These are phyloP conservation scores for Metridium senile DNA, from an alignment of 92 coral and sea anemone species.

Conservation along the genomic window DNA sequence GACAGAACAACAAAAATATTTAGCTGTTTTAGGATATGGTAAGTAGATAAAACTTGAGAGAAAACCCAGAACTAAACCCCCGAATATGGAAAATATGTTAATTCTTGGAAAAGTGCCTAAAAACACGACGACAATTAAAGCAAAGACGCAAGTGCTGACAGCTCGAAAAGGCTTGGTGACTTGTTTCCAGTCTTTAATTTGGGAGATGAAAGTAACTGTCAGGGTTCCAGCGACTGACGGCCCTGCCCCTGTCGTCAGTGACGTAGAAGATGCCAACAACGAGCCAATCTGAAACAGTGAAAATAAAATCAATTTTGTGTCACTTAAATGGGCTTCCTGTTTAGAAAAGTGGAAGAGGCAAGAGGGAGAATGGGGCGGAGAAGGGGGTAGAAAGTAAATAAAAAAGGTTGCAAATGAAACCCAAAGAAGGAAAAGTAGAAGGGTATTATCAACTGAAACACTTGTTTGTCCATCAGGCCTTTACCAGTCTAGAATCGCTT, in stretches of 20 bases:
- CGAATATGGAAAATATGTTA: conserved; percentile 39
- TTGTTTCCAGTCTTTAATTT: conserved; percentile 21
- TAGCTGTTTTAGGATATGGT: neutral
- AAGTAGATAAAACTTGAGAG: conserved; percentile 19
- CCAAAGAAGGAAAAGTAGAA: no score
- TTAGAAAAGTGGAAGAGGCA: neutral
- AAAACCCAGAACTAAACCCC: conserved; percentile 48
- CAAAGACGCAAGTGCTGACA: neutral
- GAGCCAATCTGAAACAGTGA: conserved; percentile 28
- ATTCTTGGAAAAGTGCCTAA: conserved; percentile 54
- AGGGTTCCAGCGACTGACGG: conserved; percentile 56
- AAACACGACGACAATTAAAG: conserved; percentile 6
- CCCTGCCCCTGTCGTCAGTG: conserved; percentile 31
- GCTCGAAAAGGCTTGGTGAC: conserved; percentile 8
- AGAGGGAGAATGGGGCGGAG: neutral
- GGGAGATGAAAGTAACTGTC: conserved; percentile 37
- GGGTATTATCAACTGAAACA: no score
- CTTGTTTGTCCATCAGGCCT: no score
- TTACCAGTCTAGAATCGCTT: no score
- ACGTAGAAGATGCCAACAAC: conserved; percentile 8
- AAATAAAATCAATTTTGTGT: neutral
- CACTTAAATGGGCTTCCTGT: neutral
- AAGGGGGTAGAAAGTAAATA: neutral
- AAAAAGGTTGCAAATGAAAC: neutral
- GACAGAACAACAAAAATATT: conserved; percentile 2